Evolutionary conservation across 2,113 vertebrate species (phyloP), one percentile per base, ranked within the genome.

Genomic region (Myiozetetes cayanensis): DNA sequence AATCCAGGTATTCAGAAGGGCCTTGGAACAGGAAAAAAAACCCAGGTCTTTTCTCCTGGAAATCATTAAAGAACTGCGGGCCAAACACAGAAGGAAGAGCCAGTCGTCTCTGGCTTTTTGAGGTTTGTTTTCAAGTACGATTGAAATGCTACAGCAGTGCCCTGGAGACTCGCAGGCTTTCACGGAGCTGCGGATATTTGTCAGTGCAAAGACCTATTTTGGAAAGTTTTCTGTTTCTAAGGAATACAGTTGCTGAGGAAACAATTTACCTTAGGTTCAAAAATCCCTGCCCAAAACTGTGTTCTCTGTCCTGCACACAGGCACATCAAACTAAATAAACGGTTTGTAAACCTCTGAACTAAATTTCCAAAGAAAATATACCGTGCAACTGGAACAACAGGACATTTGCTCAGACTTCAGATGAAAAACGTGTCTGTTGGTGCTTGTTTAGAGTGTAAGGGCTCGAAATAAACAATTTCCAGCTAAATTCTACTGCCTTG

Each of bases 231-330:
- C 46, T 43, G 87, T 93, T 83, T 59, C 89, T 49, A 80, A 52
- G 52, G 91, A 87, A 27, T 65, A 58, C 25, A 75, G 93, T 93
- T 97, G 89, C 90, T 96, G 85, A 87, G 96, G 94, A 87, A 58
- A 90, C 83, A 46, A 50, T 85, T 96, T 43, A 74, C 56, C 78
- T 91, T 3, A 30, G 84, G 85, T 84, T 91, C 75, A 96, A 96
- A 96, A 92, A 93, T 84, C 47, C n/a, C 28, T 67, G 46, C 28
- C 70, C 22, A 2, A 43, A 82, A 70, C 33, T 4, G 58, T n/a
- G 4, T 68, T 59, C 28, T 55, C 41, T 5, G 0, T 61, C 24
- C 72, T 72, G 63, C 27, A 10, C 31, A 8, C 37, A 44, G 20
- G 17, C 46, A 28, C 47, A 12, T 87, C 30, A 46, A 75, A n/a